Percentiles rank a stretch among this genome's conserved stretches.
Conservation (phyloP, 2,888 invertebrate genomes). For the Epirrhoe alternata region DNA sequence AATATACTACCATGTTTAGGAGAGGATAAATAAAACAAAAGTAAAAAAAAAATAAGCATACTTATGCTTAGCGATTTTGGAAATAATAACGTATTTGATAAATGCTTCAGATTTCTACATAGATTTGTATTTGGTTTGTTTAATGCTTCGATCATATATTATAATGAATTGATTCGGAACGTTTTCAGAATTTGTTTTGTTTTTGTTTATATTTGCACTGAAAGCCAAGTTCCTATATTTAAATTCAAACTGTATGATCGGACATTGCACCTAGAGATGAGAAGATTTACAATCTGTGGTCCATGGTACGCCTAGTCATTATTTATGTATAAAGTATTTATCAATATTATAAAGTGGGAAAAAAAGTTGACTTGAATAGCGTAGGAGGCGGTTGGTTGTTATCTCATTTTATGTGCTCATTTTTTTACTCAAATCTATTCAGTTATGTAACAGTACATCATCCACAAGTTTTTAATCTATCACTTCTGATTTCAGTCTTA, state of each 20-base stretch:
- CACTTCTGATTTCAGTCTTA: conserved; percentile 5
- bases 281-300: conserved; percentile 66
- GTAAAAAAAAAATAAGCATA: conserved; percentile 59
- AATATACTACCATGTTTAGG: conserved; percentile 69
- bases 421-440: conserved; percentile 43
- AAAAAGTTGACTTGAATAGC: conserved; percentile 62
- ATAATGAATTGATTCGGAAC: conserved; percentile 41
- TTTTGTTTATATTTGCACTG: conserved; percentile 68
- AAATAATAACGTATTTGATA: conserved; percentile 57
- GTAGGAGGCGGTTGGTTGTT: conserved; percentile 54
- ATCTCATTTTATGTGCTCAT: conserved; percentile 59
- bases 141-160: too few species aligned
- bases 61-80: conserved; percentile 69
- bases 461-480: conserved; percentile 9
- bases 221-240: conserved; percentile 81
- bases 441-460: conserved; percentile 25
- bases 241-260: conserved; percentile 58
- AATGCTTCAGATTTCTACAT: conserved; percentile 65
- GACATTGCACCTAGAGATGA: conserved; percentile 51
- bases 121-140: conserved; percentile 46
- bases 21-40: conserved; percentile 57
- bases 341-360: conserved; percentile 67
- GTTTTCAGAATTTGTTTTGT: conserved; percentile 45
- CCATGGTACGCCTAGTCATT: conserved; percentile 83
- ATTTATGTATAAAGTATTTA: conserved; percentile 76